A percentile compares a stretch with the other conserved stretches of the same genome.
phyloP scores from a whole-genome alignment of 2,113 vertebrate genomes.

The Lethenteron reissneri region DNA sequence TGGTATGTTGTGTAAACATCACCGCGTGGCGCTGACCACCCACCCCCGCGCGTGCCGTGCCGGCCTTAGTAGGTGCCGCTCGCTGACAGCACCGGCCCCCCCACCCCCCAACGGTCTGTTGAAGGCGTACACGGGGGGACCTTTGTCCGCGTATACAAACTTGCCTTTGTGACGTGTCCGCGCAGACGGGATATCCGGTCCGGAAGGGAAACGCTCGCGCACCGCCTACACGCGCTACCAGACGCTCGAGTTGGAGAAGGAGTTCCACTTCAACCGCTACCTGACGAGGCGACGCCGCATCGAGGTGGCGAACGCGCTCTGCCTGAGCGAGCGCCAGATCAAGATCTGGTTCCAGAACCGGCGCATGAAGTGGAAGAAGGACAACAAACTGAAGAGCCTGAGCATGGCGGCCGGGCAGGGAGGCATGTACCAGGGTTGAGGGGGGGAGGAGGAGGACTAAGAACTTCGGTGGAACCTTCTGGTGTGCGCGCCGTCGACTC shows the following conservation, averaged over 20 bases:
- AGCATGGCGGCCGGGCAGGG: conserved; percentile 38
- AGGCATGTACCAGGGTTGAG: conserved; percentile 74
- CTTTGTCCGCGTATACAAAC: too few species aligned
- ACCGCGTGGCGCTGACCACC: too few species aligned
- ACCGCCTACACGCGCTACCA: conserved; percentile 51
- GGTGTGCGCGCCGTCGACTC: too few species aligned
- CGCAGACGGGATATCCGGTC: conserved; percentile 39
- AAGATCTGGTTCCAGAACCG: conserved; percentile 64
- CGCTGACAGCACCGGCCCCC: too few species aligned
- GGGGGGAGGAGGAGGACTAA: not conserved
- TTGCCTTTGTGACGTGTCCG: too few species aligned
- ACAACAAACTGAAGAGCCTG: conserved; percentile 29
- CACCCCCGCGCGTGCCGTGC: too few species aligned
- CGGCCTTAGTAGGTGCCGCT: too few species aligned
- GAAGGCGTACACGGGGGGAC: too few species aligned
- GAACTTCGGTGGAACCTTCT: too few species aligned
- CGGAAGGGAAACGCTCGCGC: conserved; percentile 43
- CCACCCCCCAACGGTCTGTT: too few species aligned
- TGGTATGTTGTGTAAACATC: too few species aligned
- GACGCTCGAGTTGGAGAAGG: conserved; percentile 51
- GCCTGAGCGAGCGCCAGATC: conserved; percentile 51
- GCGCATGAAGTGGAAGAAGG: conserved; percentile 56
- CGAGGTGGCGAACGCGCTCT: conserved; percentile 48
- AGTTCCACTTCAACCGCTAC: conserved; percentile 55
- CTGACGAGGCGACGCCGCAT: conserved; percentile 48